Percentiles rank a stretch among this genome's conserved stretches.
Evolutionary conservation across 2,888 invertebrate genomes (phyloP).

Genomic region (Heliconius hortense): DNA sequence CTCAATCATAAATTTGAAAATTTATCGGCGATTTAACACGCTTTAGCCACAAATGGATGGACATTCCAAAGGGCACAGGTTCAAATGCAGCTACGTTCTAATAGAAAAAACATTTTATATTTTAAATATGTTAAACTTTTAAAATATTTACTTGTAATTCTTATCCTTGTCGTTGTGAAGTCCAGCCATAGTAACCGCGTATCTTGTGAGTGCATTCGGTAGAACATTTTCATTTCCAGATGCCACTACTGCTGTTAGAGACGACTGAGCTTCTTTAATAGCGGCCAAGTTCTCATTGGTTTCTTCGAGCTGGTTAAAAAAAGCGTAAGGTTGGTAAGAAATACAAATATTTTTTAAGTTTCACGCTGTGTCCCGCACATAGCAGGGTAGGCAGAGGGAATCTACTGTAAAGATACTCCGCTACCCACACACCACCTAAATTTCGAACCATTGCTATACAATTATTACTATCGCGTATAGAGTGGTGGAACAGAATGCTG

Average conservation of each 20-base stretch:
- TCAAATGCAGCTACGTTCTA: background rate
- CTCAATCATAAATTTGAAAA: no score
- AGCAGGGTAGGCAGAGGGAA: no score
- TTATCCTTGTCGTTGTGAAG: slow-evolving; percentile 17
- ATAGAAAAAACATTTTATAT: background rate
- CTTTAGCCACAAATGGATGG: background rate
- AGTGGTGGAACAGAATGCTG: background rate
- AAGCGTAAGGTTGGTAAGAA: background rate
- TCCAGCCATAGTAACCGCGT: slow-evolving; percentile 40
- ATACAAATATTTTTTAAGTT: background rate
- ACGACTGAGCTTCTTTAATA: slow-evolving; percentile 32
- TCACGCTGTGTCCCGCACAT: background rate
- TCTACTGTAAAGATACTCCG: background rate
- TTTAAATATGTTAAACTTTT: no score
- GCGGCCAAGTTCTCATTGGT: background rate
- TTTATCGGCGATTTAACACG: background rate
- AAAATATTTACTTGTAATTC: slow-evolving; percentile 33
- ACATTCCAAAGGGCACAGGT: background rate
- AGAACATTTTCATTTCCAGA: slow-evolving; percentile 35
- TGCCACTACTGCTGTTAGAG: slow-evolving; percentile 30
- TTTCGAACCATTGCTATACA: background rate
- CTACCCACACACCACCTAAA: background rate
- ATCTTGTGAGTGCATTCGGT: slow-evolving; percentile 43
- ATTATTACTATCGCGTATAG: background rate
- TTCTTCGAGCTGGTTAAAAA: slow-evolving; percentile 12